These are phyloP conservation scores for Rhabdomys dilectus DNA, from an alignment of 2,113 vertebrate species.

Conservation along the genomic window DNA sequence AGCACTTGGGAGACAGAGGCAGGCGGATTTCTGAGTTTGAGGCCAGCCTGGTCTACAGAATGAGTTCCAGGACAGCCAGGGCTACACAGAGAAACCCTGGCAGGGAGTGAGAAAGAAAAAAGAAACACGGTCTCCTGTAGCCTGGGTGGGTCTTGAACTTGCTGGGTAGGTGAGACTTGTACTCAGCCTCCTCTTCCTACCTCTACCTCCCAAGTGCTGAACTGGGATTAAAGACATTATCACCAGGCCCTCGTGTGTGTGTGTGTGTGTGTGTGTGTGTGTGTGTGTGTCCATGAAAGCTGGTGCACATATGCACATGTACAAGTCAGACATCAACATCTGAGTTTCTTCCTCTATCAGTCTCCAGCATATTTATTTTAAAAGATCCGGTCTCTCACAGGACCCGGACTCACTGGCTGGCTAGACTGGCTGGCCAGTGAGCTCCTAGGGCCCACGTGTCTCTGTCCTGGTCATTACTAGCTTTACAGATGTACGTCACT, in stretches of 20 bases:
- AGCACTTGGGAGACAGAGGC: no score
- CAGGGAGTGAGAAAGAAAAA: not conserved
- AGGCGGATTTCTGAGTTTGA: not conserved
- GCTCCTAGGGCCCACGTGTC: not conserved
- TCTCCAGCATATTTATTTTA: not conserved
- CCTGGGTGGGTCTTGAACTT: not conserved
- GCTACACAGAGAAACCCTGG: not conserved
- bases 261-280: not conserved
- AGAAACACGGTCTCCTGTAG: not conserved
- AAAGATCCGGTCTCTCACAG: not conserved
- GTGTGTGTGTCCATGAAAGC: not conserved
- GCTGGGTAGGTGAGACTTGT: not conserved
- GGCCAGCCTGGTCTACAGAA: not conserved
- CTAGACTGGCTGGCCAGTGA: not conserved
- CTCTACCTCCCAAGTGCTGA: not conserved
- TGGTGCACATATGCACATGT: not conserved
- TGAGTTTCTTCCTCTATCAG: not conserved
- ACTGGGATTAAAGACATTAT: not conserved
- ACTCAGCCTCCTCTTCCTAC: not conserved
- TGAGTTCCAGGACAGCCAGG: not conserved
- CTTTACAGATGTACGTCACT: not conserved
- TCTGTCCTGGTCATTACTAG: not conserved
- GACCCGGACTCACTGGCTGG: not conserved
- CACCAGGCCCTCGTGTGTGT: not conserved
- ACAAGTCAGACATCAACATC: not conserved